Conservation (phyloP, 2,888 invertebrate species). For the Philopedon plagiatum region DNA sequence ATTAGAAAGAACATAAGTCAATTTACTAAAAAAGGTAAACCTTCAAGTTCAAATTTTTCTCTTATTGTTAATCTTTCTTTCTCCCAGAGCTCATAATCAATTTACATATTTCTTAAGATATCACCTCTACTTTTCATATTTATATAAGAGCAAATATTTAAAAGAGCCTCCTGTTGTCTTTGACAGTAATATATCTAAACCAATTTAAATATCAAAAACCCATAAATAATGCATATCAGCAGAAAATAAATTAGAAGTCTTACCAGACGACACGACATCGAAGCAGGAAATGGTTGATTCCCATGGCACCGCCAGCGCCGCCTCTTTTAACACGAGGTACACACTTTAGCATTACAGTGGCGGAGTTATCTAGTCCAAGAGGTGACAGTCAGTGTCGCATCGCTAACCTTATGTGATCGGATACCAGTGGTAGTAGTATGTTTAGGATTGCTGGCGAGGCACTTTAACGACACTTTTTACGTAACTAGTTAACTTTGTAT, state of each 20-base stretch:
- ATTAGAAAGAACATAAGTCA: too few relatives aligned
- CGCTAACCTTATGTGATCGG: too few relatives aligned
- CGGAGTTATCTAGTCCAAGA: background rate
- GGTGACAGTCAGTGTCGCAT: background rate
- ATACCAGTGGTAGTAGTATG: too few relatives aligned
- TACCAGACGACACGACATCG: constrained; percentile 44
- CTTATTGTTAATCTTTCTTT: background rate
- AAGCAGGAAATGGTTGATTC: constrained; percentile 43
- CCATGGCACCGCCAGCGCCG: constrained; percentile 47
- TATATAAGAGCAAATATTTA: constrained; percentile 27
- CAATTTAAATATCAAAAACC: constrained; percentile 48
- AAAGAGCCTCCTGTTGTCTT: constrained; percentile 23
- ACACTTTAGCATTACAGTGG: constrained; percentile 13
- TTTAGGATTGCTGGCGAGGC: too few relatives aligned
- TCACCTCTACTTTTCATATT: constrained; percentile 5
- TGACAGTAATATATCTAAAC: constrained; percentile 22
- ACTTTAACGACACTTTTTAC: too few relatives aligned
- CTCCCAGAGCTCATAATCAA: background rate
- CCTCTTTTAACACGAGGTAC: constrained; percentile 23
- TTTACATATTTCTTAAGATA: background rate
- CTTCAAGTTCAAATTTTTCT: too few relatives aligned
- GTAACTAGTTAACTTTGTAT: too few relatives aligned
- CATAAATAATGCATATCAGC: constrained; percentile 49
- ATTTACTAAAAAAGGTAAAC: too few relatives aligned
- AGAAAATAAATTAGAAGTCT: constrained; percentile 45